A percentile compares a stretch with the other conserved stretches of the same genome.
Evolutionary conservation across 2,888 invertebrate genomes (phyloP).

Genomic region (Nephrotoma flavescens): DNA sequence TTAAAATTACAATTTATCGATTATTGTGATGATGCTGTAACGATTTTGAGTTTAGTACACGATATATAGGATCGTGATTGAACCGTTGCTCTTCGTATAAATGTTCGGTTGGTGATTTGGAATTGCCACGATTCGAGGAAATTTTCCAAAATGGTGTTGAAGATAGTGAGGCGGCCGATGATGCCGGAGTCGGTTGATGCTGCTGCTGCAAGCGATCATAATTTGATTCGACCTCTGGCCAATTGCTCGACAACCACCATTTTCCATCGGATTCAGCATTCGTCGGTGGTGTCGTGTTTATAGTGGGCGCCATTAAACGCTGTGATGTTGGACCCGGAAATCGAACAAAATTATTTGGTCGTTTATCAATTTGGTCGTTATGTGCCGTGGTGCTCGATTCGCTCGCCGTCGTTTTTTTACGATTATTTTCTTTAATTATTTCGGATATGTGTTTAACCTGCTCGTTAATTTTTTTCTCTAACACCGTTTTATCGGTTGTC

Average conservation of each 20-base stretch:
- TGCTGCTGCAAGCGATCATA: neutral
- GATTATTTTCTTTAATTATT: constrained; percentile 12
- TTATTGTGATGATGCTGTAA: constrained; percentile 5
- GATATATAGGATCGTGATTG: constrained; percentile 11
- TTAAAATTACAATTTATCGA: constrained; percentile 1
- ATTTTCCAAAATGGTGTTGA: neutral
- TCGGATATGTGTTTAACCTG: constrained; percentile 12
- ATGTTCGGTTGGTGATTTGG: constrained; percentile 13
- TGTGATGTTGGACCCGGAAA: constrained; percentile 10
- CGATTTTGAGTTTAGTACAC: constrained; percentile 8
- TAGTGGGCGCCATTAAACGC: neutral
- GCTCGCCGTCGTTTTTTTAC: constrained; percentile 5
- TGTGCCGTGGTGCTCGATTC: neutral
- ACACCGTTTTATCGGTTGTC: neutral
- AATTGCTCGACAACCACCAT: constrained; percentile 27
- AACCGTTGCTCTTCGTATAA: constrained; percentile 11
- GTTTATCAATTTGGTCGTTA: neutral
- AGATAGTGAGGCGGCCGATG: neutral
- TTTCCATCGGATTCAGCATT: constrained; percentile 15
- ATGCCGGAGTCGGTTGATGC: neutral
- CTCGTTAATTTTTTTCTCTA: constrained; percentile 8
- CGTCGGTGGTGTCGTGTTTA: neutral
- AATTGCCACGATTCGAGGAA: constrained; percentile 11
- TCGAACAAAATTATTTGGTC: constrained; percentile 5
- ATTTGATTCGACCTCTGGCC: constrained; percentile 19